Base-by-base conservation (phyloP, 2,888 invertebrate species). In the Leistus spinibarbis region DNA sequence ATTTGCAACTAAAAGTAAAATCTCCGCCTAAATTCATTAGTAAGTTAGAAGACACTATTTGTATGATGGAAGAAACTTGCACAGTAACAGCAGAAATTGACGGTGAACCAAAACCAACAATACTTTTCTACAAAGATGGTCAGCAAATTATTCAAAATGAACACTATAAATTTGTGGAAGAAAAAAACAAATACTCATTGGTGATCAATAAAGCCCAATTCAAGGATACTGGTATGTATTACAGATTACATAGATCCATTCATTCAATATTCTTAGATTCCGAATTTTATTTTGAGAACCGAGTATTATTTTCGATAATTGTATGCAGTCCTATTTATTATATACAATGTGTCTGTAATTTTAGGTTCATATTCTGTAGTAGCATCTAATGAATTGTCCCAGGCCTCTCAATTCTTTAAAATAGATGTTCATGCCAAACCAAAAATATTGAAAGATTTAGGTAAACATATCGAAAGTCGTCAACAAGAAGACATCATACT, bases 381-480 rank as follows among this genome's bases (percentile, higher is more conserved):
- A 0, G 96, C 95, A 0, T 91, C 91, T 75, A 97, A 96, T 82
- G 95, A 95, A 80, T 88, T 96, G 79, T 95, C 94, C 81, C 96
- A 97, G 85, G 94, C 95, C 76, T 95, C 96, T 0, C 95, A 97
- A 83, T 95, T 95, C 85, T 96, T 95, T 91, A 93, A 94, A 81
- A 90, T 96, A 82, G 91, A 93, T 54, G 95, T 97, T 68, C 92
- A 93, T 81, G 93, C 94, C 70, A 92, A 93, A 78, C 95, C 95
- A 0, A 90, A 90, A 79, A 90, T 96, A 78, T 86, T 90, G 24
- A 91, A 92, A 83, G 90, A 89, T 80, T 85, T 95, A 67, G 92
- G 92, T 16, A 89, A 88, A 24, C 89, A 89, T 76, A 90, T 90
- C 77, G 88, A 92, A 23, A 90, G 93, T 77, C 90, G 91, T 23